Evolutionary conservation across 2,888 invertebrate genomes (phyloP).

Genomic region (Danaus chrysippus): DNA sequence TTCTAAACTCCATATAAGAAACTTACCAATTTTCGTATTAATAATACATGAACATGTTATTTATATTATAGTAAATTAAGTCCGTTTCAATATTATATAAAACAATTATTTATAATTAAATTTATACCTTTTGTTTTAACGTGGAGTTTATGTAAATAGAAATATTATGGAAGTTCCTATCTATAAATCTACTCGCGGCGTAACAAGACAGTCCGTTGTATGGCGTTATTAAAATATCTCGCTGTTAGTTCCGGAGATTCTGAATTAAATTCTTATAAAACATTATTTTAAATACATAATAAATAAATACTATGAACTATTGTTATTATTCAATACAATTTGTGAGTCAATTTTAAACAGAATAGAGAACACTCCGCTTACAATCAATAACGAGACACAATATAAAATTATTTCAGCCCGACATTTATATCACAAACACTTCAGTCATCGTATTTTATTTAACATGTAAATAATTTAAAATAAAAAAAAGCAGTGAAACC

Average conservation of each 20-base stretch:
- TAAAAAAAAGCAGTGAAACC: constrained; percentile 1
- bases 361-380: no score
- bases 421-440: not conserved
- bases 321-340: no score
- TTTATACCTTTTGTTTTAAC: no score
- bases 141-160: not conserved
- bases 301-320: no score
- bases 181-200: constrained; percentile 33
- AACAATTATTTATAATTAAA: no score
- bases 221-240: constrained; percentile 66
- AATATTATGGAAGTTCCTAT: not conserved
- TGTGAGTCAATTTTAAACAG: no score
- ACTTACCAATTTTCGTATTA: no score
- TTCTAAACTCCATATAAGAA: no score
- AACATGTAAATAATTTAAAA: constrained; percentile 1
- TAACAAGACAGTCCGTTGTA: constrained; percentile 59
- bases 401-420: not conserved
- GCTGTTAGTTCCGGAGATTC: constrained; percentile 37
- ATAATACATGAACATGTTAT: no score
- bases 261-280: constrained; percentile 28
- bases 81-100: no score
- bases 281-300: constrained; percentile 6
- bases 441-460: not conserved
- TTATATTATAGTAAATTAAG: no score
- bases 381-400: no score